These are phyloP conservation scores for Onychomys leucogaster DNA, from an alignment of 2,797 vertebrate species.

Conservation along the genomic window DNA sequence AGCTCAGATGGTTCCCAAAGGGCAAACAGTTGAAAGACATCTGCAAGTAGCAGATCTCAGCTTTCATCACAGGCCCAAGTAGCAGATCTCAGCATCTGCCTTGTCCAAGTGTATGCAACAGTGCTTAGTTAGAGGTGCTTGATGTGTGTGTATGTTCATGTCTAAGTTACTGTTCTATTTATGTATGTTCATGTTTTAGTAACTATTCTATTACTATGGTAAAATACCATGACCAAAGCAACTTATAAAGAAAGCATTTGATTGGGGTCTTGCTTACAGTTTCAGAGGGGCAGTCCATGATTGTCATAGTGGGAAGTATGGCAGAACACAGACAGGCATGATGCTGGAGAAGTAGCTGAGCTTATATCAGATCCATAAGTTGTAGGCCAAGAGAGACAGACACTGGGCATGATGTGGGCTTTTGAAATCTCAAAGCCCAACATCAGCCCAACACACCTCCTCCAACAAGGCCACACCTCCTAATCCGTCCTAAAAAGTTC, in stretches of 20 bases:
- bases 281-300: not conserved
- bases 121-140: not conserved
- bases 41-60: not conserved
- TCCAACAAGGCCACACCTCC: not conserved
- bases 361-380: not conserved
- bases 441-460: not conserved
- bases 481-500: not conserved
- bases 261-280: not conserved
- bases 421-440: not conserved
- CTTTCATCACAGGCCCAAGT: not conserved
- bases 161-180: not conserved
- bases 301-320: not conserved
- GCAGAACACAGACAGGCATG: not conserved
- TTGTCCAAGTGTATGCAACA: not conserved
- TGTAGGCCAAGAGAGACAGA: not conserved
- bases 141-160: not conserved
- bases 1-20: not conserved
- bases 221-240: not conserved
- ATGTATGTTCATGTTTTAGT: not conserved
- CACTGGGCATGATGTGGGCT: not conserved
- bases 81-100: not conserved
- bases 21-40: not conserved
- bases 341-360: not conserved
- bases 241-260: not conserved
- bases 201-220: not conserved